These are phyloP conservation scores for Corythornis madagascariensis DNA, from an alignment of 2,113 vertebrate genomes.

Conservation along the genomic window DNA sequence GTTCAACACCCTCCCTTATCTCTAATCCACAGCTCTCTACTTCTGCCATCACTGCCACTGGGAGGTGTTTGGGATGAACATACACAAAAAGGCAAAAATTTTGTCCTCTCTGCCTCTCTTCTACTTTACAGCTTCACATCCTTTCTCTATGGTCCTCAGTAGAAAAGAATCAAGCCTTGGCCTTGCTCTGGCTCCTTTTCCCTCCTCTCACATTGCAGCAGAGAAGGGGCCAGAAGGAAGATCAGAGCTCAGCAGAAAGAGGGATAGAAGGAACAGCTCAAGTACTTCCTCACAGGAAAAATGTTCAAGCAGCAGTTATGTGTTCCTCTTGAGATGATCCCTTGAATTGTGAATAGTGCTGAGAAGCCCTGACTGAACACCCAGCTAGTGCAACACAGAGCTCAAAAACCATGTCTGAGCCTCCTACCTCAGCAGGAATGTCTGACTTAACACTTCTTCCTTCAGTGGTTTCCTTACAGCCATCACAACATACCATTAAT, in stretches of 20 bases:
- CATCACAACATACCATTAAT: background rate
- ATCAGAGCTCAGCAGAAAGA: background rate
- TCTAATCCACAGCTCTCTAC: fast-evolving
- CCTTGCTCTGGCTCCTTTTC: background rate
- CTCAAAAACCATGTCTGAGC: background rate
- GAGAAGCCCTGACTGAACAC: background rate
- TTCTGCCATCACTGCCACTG: background rate
- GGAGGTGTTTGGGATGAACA: background rate
- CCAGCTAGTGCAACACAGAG: background rate
- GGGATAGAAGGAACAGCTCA: background rate
- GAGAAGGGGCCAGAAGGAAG: background rate
- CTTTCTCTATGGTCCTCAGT: background rate
- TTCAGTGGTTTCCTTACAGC: background rate
- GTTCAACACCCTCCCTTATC: background rate
- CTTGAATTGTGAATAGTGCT: background rate
- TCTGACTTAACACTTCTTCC: background rate
- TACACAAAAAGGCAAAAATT: fast-evolving
- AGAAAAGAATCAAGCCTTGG: background rate
- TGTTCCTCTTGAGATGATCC: background rate
- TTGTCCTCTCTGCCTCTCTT: background rate
- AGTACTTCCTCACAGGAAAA: background rate
- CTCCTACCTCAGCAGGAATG: background rate
- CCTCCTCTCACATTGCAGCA: background rate
- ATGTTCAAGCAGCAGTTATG: background rate
- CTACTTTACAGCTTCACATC: fast-evolving